Evolutionary conservation across 1,140 invertebrate species (phyloP).

Genomic region (Saccostrea echinata): DNA sequence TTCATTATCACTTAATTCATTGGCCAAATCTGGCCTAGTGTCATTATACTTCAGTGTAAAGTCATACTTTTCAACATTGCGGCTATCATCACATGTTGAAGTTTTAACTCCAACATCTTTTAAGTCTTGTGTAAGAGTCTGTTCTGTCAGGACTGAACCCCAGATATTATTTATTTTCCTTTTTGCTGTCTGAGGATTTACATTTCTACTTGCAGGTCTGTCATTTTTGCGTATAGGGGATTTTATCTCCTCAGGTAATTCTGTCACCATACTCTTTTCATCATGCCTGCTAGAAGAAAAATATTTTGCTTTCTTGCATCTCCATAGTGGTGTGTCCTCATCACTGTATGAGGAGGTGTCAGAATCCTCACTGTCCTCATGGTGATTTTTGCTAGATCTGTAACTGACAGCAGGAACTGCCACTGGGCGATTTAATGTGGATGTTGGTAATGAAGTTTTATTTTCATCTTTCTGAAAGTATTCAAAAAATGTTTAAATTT

Average conservation of each 20-base stretch:
- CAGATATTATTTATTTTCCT: conserved; percentile 68
- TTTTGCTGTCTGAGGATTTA: background rate
- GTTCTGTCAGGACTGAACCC: conserved; percentile 71
- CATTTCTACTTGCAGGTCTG: conserved; percentile 3
- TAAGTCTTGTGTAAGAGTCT: conserved; percentile 65
- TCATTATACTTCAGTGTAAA: conserved; percentile 67
- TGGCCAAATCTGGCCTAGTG: conserved; percentile 52
- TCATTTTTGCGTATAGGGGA: conserved; percentile 43
- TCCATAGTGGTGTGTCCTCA: conserved; percentile 58
- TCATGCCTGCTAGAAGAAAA: conserved; percentile 43
- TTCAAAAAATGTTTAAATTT: background rate
- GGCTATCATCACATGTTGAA: conserved; percentile 41
- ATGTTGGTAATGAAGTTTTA: background rate
- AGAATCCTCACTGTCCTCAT: conserved; percentile 37
- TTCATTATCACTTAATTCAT: conserved; percentile 46
- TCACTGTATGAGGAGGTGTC: conserved; percentile 45
- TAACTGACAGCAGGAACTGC: background rate
- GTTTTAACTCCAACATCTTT: conserved; percentile 63
- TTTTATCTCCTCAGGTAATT: conserved; percentile 52
- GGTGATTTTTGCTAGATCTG: background rate
- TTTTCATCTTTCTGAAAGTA: conserved; percentile 1
- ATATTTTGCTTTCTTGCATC: conserved; percentile 58
- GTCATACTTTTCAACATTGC: conserved; percentile 71
- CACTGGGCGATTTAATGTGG: background rate
- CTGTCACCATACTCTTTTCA: conserved; percentile 36